phyloP scores from a whole-genome alignment of 2,888 invertebrate species.

The Troides helena region DNA sequence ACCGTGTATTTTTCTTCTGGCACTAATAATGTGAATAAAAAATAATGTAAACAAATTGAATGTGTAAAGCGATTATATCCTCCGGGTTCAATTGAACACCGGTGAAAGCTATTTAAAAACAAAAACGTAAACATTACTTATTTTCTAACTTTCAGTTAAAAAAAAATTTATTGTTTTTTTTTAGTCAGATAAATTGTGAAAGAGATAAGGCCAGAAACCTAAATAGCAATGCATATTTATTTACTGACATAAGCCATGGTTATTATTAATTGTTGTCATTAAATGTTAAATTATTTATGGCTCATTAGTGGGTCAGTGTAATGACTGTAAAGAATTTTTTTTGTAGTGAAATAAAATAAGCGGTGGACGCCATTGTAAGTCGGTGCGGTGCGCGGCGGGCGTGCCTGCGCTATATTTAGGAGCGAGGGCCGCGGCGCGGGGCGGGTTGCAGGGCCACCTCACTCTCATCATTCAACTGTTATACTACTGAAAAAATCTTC shows the following conservation, averaged over 20 bases:
- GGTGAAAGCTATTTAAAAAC: too few relatives aligned
- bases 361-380: constrained; percentile 68
- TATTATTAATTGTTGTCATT: constrained; percentile 2
- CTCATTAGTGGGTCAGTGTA: constrained; percentile 33
- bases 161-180: too few relatives aligned
- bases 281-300: constrained; percentile 16
- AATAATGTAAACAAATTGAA: too few relatives aligned
- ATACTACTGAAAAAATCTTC: constrained; percentile 45
- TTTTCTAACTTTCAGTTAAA: too few relatives aligned
- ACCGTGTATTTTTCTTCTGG: too few relatives aligned
- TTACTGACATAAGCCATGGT: too few relatives aligned
- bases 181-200: too few relatives aligned
- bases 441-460: constrained; percentile 52
- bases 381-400: constrained; percentile 60
- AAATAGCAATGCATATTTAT: background rate
- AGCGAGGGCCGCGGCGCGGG: constrained; percentile 64
- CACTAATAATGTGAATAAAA: too few relatives aligned
- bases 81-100: too few relatives aligned
- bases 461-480: constrained; percentile 59
- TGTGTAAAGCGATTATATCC: too few relatives aligned
- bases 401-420: constrained; percentile 74
- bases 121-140: too few relatives aligned
- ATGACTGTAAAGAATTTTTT: constrained; percentile 36
- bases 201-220: background rate
- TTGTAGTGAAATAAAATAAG: constrained; percentile 45